These are phyloP conservation scores for Calameuta idolon DNA, from an alignment of 2,888 invertebrate genomes.

Conservation along the genomic window DNA sequence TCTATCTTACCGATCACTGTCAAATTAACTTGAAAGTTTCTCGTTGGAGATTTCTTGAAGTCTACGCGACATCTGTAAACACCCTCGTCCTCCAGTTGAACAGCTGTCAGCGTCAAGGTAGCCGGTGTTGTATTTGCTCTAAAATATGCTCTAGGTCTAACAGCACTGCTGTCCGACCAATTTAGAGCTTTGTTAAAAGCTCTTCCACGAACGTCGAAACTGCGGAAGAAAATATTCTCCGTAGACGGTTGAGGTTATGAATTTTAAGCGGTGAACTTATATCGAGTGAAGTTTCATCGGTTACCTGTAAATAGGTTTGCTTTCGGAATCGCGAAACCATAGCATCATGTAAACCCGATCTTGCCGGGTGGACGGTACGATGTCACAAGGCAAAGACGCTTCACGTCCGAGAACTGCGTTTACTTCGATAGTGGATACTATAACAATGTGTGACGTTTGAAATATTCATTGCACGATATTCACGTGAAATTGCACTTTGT, in stretches of 20 bases:
- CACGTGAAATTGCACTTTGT: background rate
- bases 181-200: constrained; percentile 68
- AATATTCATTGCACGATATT: background rate
- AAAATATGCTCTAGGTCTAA: constrained; percentile 70
- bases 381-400: constrained; percentile 89
- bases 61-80: constrained; percentile 71
- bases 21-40: constrained; percentile 71
- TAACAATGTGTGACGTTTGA: constrained; percentile 43
- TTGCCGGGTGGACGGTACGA: constrained; percentile 84
- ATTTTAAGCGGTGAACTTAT: background rate
- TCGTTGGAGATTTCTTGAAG: constrained; percentile 70
- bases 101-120: constrained; percentile 68
- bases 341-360: constrained; percentile 93
- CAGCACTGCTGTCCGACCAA: constrained; percentile 69
- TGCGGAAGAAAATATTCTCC: constrained; percentile 38
- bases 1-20: constrained; percentile 69
- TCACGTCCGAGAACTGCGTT: constrained; percentile 87
- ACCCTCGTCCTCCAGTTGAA: constrained; percentile 64
- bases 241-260: background rate
- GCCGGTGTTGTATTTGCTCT: constrained; percentile 69
- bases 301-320: constrained; percentile 92
- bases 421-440: constrained; percentile 79
- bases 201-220: constrained; percentile 70
- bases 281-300: background rate
- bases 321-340: constrained; percentile 89